Base-by-base conservation (phyloP, 2,113 vertebrate species). In the Holacanthus passer region DNA sequence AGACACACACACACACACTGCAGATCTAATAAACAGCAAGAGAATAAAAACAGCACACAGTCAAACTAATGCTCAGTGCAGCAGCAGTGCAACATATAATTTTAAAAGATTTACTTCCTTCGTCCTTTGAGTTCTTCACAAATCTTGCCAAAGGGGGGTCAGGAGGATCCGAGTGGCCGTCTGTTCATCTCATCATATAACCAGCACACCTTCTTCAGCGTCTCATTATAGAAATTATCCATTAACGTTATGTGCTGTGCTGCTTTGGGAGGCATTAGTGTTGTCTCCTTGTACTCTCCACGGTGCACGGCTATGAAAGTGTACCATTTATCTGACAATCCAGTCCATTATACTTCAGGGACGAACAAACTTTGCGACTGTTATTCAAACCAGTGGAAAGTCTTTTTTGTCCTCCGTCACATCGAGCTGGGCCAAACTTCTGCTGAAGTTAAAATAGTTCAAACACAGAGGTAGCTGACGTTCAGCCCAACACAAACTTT, bases 171-270 rank as follows among this genome's bases (percentile, higher is more conserved):
- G 53, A 67, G 64, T 48, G 66, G 56, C 71, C 31, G 45, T 41
- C 35, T 52, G 39, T 41, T 77, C 59, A 29, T 73, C 58, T 66
- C 31, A 60, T 50, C 56, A 60, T 47, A 3, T 2, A 5, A 37
- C 13, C 4, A 24, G 73, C 27, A 24, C 56, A 81, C 64, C 65
- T 67, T 68, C 73, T 66, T 66, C 37, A 78, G 22, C 45, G 58
- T 37, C 73, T 60, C 74, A 75, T 85, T 77, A 83, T 78, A 70
- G n/a, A 56, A 77, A 84, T 53, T 35, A 52, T 65, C 74, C 65
- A 80, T 84, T 55, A 41, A 4, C 7, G 35, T n/a, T 45, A 67
- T 60, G 72, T 56, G 43, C 39, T 24, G 27, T 47, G 55, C 47
- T 47, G 64, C 53, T 47, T 3, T 50, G 31, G 12, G 50, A 75